A percentile compares a stretch with the other conserved stretches of the same genome.
These are phyloP conservation scores for Panthera leo DNA, from an alignment of 2,113 vertebrate species.

Conservation along the genomic window DNA sequence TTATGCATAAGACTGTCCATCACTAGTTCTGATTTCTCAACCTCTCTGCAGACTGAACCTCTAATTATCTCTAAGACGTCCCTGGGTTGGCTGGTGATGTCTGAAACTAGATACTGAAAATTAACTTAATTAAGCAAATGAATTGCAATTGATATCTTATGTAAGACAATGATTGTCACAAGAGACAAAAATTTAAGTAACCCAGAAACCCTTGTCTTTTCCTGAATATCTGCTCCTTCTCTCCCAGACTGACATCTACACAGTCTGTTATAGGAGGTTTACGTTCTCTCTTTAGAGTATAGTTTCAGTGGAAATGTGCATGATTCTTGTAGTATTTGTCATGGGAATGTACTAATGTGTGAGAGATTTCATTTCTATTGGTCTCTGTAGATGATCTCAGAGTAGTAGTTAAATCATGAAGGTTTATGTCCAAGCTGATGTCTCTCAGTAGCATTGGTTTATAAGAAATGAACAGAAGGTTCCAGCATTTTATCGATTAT, in stretches of 20 bases:
- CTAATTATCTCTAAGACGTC: not conserved
- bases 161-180: not conserved
- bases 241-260: not conserved
- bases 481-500: not conserved
- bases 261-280: not conserved
- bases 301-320: not conserved
- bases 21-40: not conserved
- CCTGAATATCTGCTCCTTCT: not conserved
- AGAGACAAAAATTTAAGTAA: not conserved
- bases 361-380: not conserved
- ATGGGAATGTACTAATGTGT: not conserved
- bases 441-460: not conserved
- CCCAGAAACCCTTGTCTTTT: not conserved
- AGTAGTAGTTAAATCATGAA: not conserved
- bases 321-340: not conserved
- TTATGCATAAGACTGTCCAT: not conserved
- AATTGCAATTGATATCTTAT: not conserved
- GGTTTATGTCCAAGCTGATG: not conserved
- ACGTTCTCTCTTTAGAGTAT: not conserved
- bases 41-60: not conserved
- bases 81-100: not conserved
- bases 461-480: not conserved
- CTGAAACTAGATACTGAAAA: not conserved
- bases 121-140: not conserved
- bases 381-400: not conserved